Base-by-base conservation (phyloP, 2,113 vertebrate species). In the Tetraodon nigroviridis region DNA sequence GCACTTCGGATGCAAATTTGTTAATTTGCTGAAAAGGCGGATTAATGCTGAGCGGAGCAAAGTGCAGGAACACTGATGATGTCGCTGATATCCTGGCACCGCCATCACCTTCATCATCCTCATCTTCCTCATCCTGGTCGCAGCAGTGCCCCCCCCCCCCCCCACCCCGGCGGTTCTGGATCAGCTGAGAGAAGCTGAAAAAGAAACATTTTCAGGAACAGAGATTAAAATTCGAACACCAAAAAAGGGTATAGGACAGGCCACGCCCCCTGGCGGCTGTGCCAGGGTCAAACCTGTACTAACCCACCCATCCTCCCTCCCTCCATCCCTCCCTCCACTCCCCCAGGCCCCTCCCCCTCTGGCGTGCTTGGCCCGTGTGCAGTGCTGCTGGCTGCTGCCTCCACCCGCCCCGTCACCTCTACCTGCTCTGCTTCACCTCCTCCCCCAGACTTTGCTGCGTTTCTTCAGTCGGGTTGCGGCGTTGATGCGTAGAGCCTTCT, bases 281-380 rank as follows among this genome's bases (percentile, higher is more conserved):
- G 27, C 8, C 29, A 3, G 6, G 29, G 29, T 32, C 10, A 19
- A 12, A 44, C 21, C 51, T 45, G 4, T 17, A 56, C 72, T 79
- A 69, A 80, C 64, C 32, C 32, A 37, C 12, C 32, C 7, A 2
- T 3, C 32, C 32, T 37, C 32, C 32, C 20, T 61, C 50, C 44
- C 17, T 20, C 67, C 22, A 41, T 4, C 58, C 53, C 54, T 32
- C 29, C 8, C 6, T 32, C 32, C 32, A 2, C 12, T 10, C 7
- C 11, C 4, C 32, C 29, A 61, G 22, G 2, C 11, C 32, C 32
- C 20, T 61, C 50, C 45, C 57, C 40, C 53, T 2, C 7, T 57
- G 52, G 64, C 61, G 59, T 53, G 84, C 84, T 85, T 84, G 69
- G 78, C 81, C 75, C 16, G 86, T 76, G 83, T 91, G 89, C 84